phyloP scores from a whole-genome alignment of 2,888 invertebrate genomes.

The Yponomeuta cagnagella region DNA sequence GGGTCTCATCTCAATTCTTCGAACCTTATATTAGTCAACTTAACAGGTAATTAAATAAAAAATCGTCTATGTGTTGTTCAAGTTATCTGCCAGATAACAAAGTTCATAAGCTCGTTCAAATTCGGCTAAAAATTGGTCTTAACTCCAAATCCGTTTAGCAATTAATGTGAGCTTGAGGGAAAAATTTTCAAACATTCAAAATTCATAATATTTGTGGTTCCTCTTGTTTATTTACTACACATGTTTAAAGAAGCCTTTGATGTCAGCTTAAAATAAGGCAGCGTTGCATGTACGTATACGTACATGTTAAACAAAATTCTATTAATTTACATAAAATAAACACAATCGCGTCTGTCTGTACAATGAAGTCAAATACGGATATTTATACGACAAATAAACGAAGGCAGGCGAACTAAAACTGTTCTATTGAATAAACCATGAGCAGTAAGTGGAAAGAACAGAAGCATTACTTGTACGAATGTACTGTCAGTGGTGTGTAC shows the following conservation, averaged over 20 bases:
- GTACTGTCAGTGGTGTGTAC: neutral
- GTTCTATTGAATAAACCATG: constrained; percentile 1
- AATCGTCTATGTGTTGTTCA: too few relatives aligned
- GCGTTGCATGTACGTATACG: neutral
- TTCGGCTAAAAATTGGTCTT: too few relatives aligned
- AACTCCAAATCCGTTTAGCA: too few relatives aligned
- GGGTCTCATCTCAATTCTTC: too few relatives aligned
- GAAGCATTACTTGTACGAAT: neutral
- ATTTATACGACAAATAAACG: constrained; percentile 3
- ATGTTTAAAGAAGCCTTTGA: neutral
- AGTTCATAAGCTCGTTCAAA: too few relatives aligned
- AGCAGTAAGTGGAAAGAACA: neutral
- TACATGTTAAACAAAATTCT: neutral
- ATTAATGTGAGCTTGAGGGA: too few relatives aligned
- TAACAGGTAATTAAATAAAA: too few relatives aligned
- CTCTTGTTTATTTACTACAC: too few relatives aligned
- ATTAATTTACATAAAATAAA: constrained; percentile 1
- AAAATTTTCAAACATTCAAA: too few relatives aligned
- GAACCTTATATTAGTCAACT: too few relatives aligned
- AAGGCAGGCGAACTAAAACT: constrained; percentile 1
- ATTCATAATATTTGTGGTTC: too few relatives aligned
- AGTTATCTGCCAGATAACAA: too few relatives aligned
- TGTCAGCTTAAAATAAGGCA: neutral
- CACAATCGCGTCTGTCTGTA: neutral
- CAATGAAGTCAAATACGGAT: constrained; percentile 1